Percentiles rank a stretch among this genome's conserved stretches.
phyloP scores from a whole-genome alignment of 2,113 vertebrate genomes.

The Gasterosteus nipponicus region DNA sequence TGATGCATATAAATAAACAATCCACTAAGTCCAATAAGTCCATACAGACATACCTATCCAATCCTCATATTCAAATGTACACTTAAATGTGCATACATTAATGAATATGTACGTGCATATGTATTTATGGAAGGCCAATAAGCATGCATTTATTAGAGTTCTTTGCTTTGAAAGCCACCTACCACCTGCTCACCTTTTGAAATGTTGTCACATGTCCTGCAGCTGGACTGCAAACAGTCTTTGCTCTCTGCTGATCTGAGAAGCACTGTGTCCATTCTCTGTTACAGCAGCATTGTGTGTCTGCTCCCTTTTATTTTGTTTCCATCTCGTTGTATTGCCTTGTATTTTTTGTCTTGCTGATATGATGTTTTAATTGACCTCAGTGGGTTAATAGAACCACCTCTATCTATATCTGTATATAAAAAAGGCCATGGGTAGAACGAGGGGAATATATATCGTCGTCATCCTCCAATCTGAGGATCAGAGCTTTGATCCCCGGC shows the following conservation, averaged over 20 bases:
- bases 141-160: slow-evolving; percentile 1
- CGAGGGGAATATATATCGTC: background rate
- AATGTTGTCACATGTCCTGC: slow-evolving; percentile 17
- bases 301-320: no score
- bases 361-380: no score
- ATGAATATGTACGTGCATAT: background rate
- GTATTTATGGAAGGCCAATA: background rate
- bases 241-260: slow-evolving; percentile 5
- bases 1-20: background rate
- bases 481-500: no score
- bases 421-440: background rate
- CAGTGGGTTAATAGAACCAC: no score
- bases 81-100: background rate
- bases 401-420: no score
- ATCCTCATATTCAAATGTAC: background rate
- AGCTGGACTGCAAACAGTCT: background rate
- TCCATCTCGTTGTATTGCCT: no score
- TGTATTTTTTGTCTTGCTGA: no score
- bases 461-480: no score
- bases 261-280: slow-evolving; percentile 1
- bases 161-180: slow-evolving; percentile 27
- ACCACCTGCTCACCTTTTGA: background rate
- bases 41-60: background rate
- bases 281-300: background rate
- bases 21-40: no score